A percentile compares a stretch with the other conserved stretches of the same genome.
These are phyloP conservation scores for Pocillopora damicornis DNA, from an alignment of 64 coral and sea anemone species.

Conservation along the genomic window DNA sequence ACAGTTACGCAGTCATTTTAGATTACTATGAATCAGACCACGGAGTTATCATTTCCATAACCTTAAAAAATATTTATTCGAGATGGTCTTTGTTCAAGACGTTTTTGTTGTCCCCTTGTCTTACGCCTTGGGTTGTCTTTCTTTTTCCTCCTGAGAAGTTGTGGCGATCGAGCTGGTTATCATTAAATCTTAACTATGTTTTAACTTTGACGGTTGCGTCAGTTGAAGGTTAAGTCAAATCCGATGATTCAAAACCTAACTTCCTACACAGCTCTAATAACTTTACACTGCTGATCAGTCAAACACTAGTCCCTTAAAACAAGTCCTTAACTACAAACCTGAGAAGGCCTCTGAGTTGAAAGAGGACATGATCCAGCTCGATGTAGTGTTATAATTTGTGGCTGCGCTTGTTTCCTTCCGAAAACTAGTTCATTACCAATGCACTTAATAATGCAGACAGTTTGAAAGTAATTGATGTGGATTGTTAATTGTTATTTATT, in stretches of 20 bases:
- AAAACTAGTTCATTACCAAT: background rate
- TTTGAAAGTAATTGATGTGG: background rate
- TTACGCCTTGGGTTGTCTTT: background rate
- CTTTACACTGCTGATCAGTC: background rate
- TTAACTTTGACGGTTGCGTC: background rate
- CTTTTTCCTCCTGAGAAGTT: background rate
- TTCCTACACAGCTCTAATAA: background rate
- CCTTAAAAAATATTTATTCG: background rate
- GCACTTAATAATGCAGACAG: constrained; percentile 11
- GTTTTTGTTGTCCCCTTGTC: background rate
- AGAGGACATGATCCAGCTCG: constrained; percentile 25
- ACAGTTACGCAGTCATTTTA: too few relatives aligned
- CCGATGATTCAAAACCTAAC: background rate
- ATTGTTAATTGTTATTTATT: constrained; percentile 1
- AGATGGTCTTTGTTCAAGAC: too few relatives aligned
- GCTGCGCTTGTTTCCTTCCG: background rate
- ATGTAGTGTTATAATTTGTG: background rate
- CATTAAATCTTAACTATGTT: constrained; percentile 1
- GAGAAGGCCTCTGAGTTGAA: background rate
- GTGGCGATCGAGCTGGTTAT: background rate
- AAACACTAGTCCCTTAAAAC: background rate
- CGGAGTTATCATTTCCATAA: too few relatives aligned
- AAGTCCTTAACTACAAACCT: background rate
- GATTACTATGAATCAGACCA: too few relatives aligned
- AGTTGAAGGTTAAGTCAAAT: background rate